Evolutionary conservation across 1,140 invertebrate genomes (phyloP), one percentile per base, ranked within the genome.

Genomic region (Drusus annulatus): DNA sequence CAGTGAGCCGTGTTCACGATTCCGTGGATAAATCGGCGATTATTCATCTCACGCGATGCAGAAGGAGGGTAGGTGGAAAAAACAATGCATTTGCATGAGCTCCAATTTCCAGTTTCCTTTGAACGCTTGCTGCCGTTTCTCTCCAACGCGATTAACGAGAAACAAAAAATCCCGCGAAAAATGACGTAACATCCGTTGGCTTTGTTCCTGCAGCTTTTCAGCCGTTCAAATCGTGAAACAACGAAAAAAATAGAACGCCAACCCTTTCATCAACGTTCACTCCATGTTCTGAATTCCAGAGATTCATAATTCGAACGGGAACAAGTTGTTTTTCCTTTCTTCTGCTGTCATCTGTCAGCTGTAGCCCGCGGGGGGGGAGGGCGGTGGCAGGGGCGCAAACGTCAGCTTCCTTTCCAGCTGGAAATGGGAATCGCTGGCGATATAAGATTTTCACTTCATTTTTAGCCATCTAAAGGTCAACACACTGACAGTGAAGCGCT

Each of bases 311-410:
- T 80, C 75, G 50, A 76, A 58, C 62, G 60, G 74, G 75, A 82
- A 82, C 78, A 82, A 82, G 28, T 78, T 80, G 75, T 80, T 82
- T 79, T 80, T 82, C 78, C 78, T 63, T 82, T 80, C 81, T 82
- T 82, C 68, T 28, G 58, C 69, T 82, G 81, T 82, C 81, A 82
- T 80, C 78, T 80, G 78, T 82, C 81, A 80, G 77, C 73, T 10
- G 74, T 68, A 36, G 75, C 17, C n/a, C 10, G 28, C 4, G 31
- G 3, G 50, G 5, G n/a, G 31, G 13, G 0, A 0, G n/a, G 63
- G 65, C 36, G 36, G 36, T 10, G 10, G 10, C 36, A 45, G 36
- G 7, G 36, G 36, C 36, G 36, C 36, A 45, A 13, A 45, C 36
- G 36, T 8, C 36, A 45, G 36, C 36, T 45, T 45, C 36, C 10